Percentiles rank a stretch among this genome's conserved stretches.
phyloP scores from a whole-genome alignment of 2,797 vertebrate genomes.

The Scolopax bukidnonensis region DNA sequence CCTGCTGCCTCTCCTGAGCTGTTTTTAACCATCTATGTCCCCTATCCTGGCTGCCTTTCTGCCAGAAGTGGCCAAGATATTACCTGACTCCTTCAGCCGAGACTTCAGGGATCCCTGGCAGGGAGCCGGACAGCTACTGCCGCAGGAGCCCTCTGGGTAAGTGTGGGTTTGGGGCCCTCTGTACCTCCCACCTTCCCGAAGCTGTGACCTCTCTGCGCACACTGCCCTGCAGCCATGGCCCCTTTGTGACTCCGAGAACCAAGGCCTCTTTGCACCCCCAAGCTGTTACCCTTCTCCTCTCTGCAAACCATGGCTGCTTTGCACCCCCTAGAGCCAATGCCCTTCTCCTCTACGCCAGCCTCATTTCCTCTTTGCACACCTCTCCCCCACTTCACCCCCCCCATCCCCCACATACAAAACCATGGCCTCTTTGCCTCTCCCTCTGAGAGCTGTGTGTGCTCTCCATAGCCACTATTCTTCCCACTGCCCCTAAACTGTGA shows the following conservation, averaged over 20 bases:
- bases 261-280: background rate
- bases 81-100: slow-evolving; percentile 85
- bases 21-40: background rate
- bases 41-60: background rate
- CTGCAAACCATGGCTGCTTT: background rate
- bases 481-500: background rate
- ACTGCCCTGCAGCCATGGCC: accelerated
- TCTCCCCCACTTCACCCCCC: too few species aligned
- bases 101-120: slow-evolving; percentile 87
- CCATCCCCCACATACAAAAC: background rate
- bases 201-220: background rate
- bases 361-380: background rate
- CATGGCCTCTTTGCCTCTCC: background rate
- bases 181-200: background rate
- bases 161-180: background rate
- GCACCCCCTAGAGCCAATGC: background rate
- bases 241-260: background rate
- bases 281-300: background rate
- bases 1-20: accelerated
- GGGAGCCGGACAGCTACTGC: slow-evolving; percentile 79
- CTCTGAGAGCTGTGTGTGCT: background rate
- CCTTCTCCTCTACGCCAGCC: background rate
- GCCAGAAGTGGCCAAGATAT: slow-evolving; percentile 87
- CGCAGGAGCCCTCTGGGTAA: slow-evolving; percentile 82
- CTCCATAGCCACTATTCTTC: background rate